These are phyloP conservation scores for Drosophila watanabei DNA, from an alignment of 1,140 invertebrate species.

Conservation along the genomic window DNA sequence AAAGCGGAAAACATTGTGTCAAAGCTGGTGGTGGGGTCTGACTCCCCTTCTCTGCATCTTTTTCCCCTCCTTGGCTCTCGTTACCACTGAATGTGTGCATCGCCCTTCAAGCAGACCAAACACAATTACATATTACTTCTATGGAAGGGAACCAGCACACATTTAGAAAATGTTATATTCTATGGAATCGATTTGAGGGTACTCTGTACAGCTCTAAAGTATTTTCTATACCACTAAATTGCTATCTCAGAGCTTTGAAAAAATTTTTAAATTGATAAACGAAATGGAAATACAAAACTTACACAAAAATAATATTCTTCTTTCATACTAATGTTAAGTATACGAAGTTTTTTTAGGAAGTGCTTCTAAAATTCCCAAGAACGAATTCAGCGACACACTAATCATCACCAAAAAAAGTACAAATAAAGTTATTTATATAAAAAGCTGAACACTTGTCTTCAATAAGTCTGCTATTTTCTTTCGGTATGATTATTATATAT, in stretches of 20 bases:
- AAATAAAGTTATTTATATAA: no score
- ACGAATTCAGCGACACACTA: background rate
- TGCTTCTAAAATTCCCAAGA: background rate
- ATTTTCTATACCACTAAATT: background rate
- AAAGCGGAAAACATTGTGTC: conserved; percentile 43
- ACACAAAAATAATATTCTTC: no score
- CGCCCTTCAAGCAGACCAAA: conserved; percentile 44
- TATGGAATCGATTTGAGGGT: conserved; percentile 1
- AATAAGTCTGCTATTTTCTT: no score
- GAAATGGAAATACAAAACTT: no score
- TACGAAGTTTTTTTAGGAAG: no score
- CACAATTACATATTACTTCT: conserved; percentile 43
- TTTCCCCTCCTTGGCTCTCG: background rate
- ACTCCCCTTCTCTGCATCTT: background rate
- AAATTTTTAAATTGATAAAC: background rate
- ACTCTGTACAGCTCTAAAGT: background rate
- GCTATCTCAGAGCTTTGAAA: fast-evolving
- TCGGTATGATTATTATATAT: no score
- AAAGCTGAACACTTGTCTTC: no score
- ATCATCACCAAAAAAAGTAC: background rate
- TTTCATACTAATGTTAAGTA: no score
- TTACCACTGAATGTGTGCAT: conserved; percentile 41
- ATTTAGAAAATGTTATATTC: conserved; percentile 7
- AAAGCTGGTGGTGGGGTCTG: conserved; percentile 14
- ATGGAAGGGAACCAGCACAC: conserved; percentile 17